phyloP scores from a whole-genome alignment of 1,140 invertebrate genomes.

The Tribolium castaneum region DNA sequence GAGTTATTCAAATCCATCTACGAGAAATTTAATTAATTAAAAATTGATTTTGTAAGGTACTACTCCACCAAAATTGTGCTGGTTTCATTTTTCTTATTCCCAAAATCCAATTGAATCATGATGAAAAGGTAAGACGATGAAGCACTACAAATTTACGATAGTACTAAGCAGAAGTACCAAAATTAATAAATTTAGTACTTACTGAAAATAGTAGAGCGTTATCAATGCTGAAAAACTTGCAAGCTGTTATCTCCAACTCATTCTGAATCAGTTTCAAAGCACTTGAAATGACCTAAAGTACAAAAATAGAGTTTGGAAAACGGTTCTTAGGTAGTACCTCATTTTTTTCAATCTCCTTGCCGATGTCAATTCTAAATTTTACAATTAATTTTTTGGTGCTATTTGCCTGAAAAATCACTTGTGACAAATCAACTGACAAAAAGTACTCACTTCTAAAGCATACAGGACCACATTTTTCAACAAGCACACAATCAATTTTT shows the following conservation, averaged over 20 bases:
- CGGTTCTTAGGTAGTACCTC: not conserved
- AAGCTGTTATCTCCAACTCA: constrained; percentile 35
- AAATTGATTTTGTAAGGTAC: not conserved
- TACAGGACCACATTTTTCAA: not conserved
- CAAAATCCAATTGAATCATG: constrained; percentile 7
- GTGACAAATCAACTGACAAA: not conserved
- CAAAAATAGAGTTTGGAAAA: not conserved
- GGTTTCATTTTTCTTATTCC: not conserved
- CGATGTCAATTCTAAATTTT: constrained; percentile 9
- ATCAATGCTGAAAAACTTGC: not conserved
- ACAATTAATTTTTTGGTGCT: not conserved
- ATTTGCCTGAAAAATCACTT: not conserved
- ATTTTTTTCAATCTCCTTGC: constrained; percentile 24
- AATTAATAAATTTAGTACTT: not conserved
- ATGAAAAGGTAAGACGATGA: not conserved
- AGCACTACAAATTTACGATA: not conserved
- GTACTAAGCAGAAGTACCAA: not conserved
- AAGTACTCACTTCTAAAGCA: not conserved
- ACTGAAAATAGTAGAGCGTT: not conserved
- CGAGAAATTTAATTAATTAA: not conserved
- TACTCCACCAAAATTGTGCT: too few relatives aligned
- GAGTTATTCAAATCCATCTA: too few relatives aligned
- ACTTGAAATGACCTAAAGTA: constrained; percentile 13
- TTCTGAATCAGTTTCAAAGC: constrained; percentile 28
- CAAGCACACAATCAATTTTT: not conserved